Base-by-base conservation (phyloP, 2,888 invertebrate species). In the Tetanocera ferruginea region DNA sequence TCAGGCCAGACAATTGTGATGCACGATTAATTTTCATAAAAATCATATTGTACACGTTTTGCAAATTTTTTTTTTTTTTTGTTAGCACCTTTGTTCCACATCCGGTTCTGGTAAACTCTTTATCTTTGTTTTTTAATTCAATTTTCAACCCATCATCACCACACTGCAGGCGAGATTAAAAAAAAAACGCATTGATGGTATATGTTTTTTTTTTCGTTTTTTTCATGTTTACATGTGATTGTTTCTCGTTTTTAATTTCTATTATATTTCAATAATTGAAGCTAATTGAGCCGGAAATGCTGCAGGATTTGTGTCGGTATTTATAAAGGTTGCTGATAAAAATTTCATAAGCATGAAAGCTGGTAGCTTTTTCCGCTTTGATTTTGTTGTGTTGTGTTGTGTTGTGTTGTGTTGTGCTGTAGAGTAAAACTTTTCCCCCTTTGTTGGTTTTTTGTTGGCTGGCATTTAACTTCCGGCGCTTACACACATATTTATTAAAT, bases 251-350 rank as follows among this genome's bases (percentile, higher is more conserved):
- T 43, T 43, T 43, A 43, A 43, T 43, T 43, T 43, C 43, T 43
- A 43, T 43, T 11, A 43, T 43, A 43, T 23, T 64, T 34, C 17
- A 64, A 64, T 64, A n/a, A 34, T 34, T 64, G 64, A 64, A 8
- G 28, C 34, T 64, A 64, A 64, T 64, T 64, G 64, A 64, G 25
- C 34, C 28, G 64, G 64, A 64, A 11, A 64, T 64, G 64, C 28
- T 8, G 34, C 64, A 34, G 64, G 64, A 64, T 17, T 64, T 34
- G 28, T 64, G 64, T 64, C 64, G 64, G 60, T 28, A 25, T 57
- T 57, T 25, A 57, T 11, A 25, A 28, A 14, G 28, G 60, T 60
- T 11, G 28, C 43, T 43, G 43, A 60, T 60, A 60, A 28, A 23
- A 60, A 60, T 28, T 25, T 25, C 23, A 25, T 6, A 17, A 60